Evolutionary conservation across 2,113 vertebrate genomes (phyloP), one percentile per base, ranked within the genome.

Genomic region (Podarcis muralis): DNA sequence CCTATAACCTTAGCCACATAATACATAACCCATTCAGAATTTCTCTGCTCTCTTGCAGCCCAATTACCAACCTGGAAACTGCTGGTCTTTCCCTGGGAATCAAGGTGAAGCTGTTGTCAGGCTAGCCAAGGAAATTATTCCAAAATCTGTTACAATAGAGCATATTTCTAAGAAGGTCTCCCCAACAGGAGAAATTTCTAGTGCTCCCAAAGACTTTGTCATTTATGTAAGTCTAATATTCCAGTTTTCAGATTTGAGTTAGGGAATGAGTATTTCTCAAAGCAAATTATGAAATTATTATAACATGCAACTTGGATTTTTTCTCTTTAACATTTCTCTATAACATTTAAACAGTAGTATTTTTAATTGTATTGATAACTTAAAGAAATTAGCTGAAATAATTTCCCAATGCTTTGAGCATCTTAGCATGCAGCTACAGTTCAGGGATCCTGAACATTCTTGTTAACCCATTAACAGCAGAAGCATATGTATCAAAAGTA

Each of bases 101-200:
- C 88, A 89, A 85, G 96, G 94, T 23, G 94, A 96, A 1, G 62
- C 81, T 65, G 57, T 94, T 0, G 90, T 96, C 81, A 94, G 81
- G 65, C 91, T 96, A 1, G 91, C 93, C 66, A 87, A 37, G 76
- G 91, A 86, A 85, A 92, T 96, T 48, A 35, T 75, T 1, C 96
- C 95, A 5, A 91, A 53, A 1, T 91, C 94, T 0, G 92, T 96
- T 8, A 96, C 96, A 77, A 68, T 96, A 81, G 94, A 96, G 25
- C 96, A 96, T 68, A 96, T 96, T 84, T 92, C 94, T 0, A 88
- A 94, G 87, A 95, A 83, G 72, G 88, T 96, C 80, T 96, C 96
- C 2, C 96, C 96, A 27, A 95, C 94, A 0, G 90, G 93, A 76
- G 92, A 94, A 79, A 94, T 72, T 40, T 90, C 88, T 65, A 96